Base-by-base conservation (phyloP, 2,888 invertebrate species). In the Leptothorax acervorum region DNA sequence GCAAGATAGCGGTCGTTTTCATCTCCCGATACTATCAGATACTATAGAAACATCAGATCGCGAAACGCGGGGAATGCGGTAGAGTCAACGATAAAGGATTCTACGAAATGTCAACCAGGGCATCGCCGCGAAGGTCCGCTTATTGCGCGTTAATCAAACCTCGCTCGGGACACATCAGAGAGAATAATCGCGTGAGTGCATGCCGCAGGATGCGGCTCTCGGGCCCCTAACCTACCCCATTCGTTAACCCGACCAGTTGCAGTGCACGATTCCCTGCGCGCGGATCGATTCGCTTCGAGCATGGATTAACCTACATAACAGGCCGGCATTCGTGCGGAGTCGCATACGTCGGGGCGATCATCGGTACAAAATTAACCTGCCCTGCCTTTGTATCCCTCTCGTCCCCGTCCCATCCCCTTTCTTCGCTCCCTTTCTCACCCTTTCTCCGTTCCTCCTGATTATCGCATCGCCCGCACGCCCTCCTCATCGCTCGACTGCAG, bases 201-300 rank as follows among this genome's bases (percentile, higher is more conserved):
- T 89, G 89, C 85, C 78, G 76, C 82, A 74, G 85, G 90, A 89
- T 90, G 87, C 82, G 70, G 85, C 48, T 60, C 42, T 12, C 83
- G 51, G 51, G 75, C 75, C 60, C 87, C 90, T 91, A 90, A 90
- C 90, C 90, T 90, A 90, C 90, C 90, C 87, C 84, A 90, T 91
- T 90, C 90, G 90, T 90, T 90, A 90, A 88, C 89, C 89, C 86
- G 91, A 90, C 86, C 88, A 83, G 23, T 23, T 23, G 23, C 23
- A 23, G 86, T 86, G 86, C 84, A 71, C 87, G 88, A 86, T 87
- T 87, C 87, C 88, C 87, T 85, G 83, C 86, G 86, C 85, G 84
- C 88, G 84, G 88, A 88, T 90, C 90, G 91, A 90, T 91, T 90
- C 87, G 82, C 86, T 89, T 91, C 90, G 89, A 90, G 91, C 90